Percentiles rank a stretch among this genome's conserved stretches.
These are phyloP conservation scores for Ptilorrhoa leucosticta DNA, from an alignment of 2,113 vertebrate species.

Conservation along the genomic window DNA sequence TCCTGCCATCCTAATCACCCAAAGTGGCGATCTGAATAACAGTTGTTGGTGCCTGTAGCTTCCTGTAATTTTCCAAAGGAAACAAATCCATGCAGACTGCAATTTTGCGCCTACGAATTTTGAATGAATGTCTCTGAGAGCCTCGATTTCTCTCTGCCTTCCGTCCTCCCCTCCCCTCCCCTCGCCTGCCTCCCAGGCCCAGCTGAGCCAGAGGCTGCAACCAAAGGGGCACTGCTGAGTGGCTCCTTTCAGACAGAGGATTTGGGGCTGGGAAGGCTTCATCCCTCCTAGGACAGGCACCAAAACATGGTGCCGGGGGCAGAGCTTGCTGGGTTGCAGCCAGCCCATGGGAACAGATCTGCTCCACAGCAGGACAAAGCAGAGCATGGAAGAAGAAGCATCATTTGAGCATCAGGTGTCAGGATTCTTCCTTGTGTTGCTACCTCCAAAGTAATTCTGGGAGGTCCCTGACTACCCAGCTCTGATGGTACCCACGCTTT, in stretches of 20 bases:
- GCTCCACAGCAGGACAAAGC: background rate
- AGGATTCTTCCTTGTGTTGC: background rate
- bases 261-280: background rate
- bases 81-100: slow-evolving; percentile 64
- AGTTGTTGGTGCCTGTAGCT: slow-evolving; percentile 63
- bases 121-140: slow-evolving; percentile 55
- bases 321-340: background rate
- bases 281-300: background rate
- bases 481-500: background rate
- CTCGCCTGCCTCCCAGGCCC: background rate
- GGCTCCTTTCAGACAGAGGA: background rate
- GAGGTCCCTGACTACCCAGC: background rate
- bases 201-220: background rate
- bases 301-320: accelerated
- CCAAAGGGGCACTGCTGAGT: accelerated
- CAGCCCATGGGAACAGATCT: background rate
- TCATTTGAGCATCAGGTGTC: background rate
- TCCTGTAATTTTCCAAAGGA: slow-evolving; percentile 71
- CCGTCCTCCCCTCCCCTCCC: background rate
- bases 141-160: slow-evolving; percentile 8
- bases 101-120: slow-evolving; percentile 68
- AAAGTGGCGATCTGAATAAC: slow-evolving; percentile 68
- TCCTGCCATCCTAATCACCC: slow-evolving; percentile 63
- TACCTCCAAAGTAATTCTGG: background rate
- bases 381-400: background rate